Conservation (phyloP, 2,888 invertebrate species). For the Tachina lurida region DNA sequence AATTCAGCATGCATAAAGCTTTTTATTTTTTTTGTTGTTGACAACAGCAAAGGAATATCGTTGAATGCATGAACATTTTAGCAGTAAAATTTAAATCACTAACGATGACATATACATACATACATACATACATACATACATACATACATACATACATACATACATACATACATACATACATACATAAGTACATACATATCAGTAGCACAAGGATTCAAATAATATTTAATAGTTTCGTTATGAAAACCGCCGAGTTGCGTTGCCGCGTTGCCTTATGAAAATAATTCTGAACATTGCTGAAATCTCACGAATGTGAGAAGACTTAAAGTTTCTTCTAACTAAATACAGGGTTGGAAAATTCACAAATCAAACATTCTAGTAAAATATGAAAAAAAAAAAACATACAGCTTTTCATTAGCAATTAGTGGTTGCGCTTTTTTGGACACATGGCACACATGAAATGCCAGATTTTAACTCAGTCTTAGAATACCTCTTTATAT, state of each 20-base stretch:
- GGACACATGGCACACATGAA: too few relatives aligned
- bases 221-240: conserved; percentile 31
- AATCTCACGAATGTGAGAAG: too few relatives aligned
- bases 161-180: neutral
- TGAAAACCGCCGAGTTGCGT: conserved; percentile 1
- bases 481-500: too few relatives aligned
- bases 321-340: too few relatives aligned
- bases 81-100: conserved; percentile 69
- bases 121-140: neutral
- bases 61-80: conserved; percentile 58
- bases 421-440: too few relatives aligned
- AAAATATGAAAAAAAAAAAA: neutral
- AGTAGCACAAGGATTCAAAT: conserved; percentile 37
- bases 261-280: conserved; percentile 31
- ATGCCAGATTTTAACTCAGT: too few relatives aligned
- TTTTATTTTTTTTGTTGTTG: conserved; percentile 42
- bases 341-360: too few relatives aligned
- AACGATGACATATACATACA: neutral
- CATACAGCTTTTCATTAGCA: too few relatives aligned
- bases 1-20: conserved; percentile 77
- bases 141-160: neutral
- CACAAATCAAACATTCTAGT: too few relatives aligned
- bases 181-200: neutral
- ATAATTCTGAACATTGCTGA: too few relatives aligned
- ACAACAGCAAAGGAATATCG: conserved; percentile 15